Conservation (phyloP, 2,113 vertebrate species). For the Poeciliopsis occidentalis region DNA sequence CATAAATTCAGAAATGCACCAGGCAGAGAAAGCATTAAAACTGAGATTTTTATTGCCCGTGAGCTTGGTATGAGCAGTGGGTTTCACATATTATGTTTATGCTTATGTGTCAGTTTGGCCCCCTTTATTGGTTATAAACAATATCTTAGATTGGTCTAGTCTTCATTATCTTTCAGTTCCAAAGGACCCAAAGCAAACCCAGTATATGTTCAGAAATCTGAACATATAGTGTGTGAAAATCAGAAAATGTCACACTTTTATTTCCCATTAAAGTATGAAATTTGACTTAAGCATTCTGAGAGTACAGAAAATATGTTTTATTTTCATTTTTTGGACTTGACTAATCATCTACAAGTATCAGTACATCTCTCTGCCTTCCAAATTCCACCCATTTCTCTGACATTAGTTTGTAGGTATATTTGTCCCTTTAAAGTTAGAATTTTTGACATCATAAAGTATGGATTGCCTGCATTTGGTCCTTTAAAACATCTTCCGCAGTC, state of each 20-base stretch:
- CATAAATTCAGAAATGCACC: constrained; percentile 48
- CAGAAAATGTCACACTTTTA: no score
- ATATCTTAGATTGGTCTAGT: neutral
- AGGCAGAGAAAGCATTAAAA: constrained; percentile 36
- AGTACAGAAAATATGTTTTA: neutral
- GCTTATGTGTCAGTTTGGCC: neutral
- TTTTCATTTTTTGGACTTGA: neutral
- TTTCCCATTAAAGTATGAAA: neutral
- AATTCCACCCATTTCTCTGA: no score
- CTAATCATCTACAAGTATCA: neutral
- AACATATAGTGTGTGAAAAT: no score
- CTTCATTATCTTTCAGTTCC: neutral
- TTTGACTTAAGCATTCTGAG: no score
- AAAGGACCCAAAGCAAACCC: constrained; percentile 11
- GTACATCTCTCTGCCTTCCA: neutral
- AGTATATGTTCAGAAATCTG: neutral
- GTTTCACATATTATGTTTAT: neutral
- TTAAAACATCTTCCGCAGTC: constrained; percentile 29
- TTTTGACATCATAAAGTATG: no score
- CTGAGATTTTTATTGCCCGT: constrained; percentile 8
- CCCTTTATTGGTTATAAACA: no score
- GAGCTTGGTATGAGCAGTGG: neutral
- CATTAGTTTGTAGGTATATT: no score
- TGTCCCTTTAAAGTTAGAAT: no score
- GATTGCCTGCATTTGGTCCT: neutral